Evolutionary conservation across 2,797 vertebrate species (phyloP).

Genomic region (Alosa sapidissima): DNA sequence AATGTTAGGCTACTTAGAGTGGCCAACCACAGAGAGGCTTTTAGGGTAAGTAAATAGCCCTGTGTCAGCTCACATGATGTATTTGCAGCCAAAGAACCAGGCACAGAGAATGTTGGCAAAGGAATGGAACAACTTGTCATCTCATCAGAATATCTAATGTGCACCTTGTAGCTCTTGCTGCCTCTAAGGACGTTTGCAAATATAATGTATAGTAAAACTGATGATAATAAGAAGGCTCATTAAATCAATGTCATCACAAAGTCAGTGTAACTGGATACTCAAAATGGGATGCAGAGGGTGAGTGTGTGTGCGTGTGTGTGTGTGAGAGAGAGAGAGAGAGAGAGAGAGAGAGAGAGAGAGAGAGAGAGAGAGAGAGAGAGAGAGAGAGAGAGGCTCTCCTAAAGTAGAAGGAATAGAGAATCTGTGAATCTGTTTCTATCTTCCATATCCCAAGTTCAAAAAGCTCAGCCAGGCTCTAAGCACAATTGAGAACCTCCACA

Average conservation of each 20-base stretch:
- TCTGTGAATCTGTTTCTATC: neutral
- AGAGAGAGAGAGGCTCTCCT: neutral
- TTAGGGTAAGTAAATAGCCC: slow-evolving; percentile 17
- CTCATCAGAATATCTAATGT: slow-evolving; percentile 12
- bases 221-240: slow-evolving; percentile 6
- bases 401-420: too few relatives aligned
- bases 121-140: neutral
- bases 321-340: too few relatives aligned
- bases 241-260: slow-evolving; percentile 19
- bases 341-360: slow-evolving; percentile 31
- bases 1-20: slow-evolving; percentile 39
- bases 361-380: neutral
- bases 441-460: slow-evolving; percentile 9
- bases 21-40: slow-evolving; percentile 47
- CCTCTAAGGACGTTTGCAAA: neutral
- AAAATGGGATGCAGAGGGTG: neutral
- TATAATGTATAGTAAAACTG: neutral
- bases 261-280: neutral
- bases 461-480: slow-evolving; percentile 48
- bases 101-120: neutral
- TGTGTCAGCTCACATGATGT: neutral
- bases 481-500: slow-evolving; percentile 40
- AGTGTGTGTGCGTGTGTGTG: slow-evolving; percentile 16
- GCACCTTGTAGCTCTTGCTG: neutral
- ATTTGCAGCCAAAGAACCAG: neutral